Conservation (phyloP, 2,113 vertebrate species). For the Brachyhypopomus gauderio region DNA sequence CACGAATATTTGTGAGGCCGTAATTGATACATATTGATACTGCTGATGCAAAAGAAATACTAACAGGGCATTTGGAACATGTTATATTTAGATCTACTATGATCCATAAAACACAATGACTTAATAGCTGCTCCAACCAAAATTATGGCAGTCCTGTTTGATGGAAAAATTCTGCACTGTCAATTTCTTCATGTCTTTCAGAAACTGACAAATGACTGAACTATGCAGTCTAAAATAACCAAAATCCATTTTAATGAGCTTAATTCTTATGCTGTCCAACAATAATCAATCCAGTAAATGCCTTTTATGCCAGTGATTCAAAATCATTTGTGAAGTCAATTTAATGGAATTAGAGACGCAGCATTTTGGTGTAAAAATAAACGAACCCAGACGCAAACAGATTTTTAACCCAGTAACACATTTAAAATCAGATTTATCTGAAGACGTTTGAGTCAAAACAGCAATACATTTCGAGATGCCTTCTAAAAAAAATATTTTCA, state of each 20-base stretch:
- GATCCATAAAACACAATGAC: constrained; percentile 30
- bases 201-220: constrained; percentile 31
- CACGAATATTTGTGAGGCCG: background rate
- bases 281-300: constrained; percentile 24
- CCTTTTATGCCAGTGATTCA: constrained; percentile 26
- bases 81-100: background rate
- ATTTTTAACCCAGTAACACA: no score
- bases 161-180: constrained; percentile 30
- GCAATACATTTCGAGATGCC: constrained; percentile 56
- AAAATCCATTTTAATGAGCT: constrained; percentile 32
- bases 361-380: constrained; percentile 24
- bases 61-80: constrained; percentile 15
- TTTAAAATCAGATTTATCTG: constrained; percentile 41
- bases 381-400: constrained; percentile 8
- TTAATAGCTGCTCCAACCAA: background rate
- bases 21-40: background rate
- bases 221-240: constrained; percentile 18
- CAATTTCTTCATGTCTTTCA: constrained; percentile 25
- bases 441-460: constrained; percentile 46
- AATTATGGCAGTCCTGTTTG: constrained; percentile 24
- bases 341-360: constrained; percentile 3
- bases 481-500: constrained; percentile 56
- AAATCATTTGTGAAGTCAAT: constrained; percentile 33
- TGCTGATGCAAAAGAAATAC: background rate
- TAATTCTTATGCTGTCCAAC: constrained; percentile 7